Evolutionary conservation across 2,113 vertebrate species (phyloP).

Genomic region (Paedocypris sp.): DNA sequence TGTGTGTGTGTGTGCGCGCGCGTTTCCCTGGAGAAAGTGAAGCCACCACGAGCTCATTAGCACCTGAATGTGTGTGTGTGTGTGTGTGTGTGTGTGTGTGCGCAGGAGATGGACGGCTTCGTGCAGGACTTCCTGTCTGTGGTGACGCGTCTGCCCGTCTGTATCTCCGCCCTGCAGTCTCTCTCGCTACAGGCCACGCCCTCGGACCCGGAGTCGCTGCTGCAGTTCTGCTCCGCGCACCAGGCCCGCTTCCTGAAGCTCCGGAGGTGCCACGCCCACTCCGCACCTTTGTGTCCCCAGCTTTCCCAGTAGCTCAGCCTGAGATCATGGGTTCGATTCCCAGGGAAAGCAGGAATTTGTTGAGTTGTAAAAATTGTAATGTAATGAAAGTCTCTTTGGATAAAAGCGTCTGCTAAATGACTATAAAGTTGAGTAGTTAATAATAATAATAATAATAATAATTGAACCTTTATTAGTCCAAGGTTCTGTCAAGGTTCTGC

Average conservation of each 20-base stretch:
- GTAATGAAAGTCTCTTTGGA: no score
- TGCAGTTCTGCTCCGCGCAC: constrained; percentile 44
- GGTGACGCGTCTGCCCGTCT: constrained; percentile 52
- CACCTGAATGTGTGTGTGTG: neutral
- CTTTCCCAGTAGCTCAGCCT: no score
- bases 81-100: neutral
- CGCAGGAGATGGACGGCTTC: constrained; percentile 56
- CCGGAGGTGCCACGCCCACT: constrained; percentile 55
- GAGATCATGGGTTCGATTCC: no score
- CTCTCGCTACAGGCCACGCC: constrained; percentile 46
- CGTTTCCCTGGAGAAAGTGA: neutral
- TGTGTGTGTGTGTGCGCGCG: neutral
- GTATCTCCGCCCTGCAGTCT: constrained; percentile 46
- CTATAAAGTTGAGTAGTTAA: no score
- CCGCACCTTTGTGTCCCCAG: no score
- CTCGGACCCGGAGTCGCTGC: constrained; percentile 28
- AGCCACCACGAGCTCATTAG: neutral
- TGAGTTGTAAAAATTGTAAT: no score
- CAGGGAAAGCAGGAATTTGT: no score
- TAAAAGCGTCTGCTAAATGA: no score
- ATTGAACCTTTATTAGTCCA: no score
- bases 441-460: no score
- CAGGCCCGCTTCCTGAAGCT: constrained; percentile 49
- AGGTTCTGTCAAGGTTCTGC: no score
- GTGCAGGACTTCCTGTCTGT: constrained; percentile 51